Evolutionary conservation across 1,140 invertebrate genomes (phyloP), one percentile per base, ranked within the genome.

Genomic region (Hydropsyche tenuis): DNA sequence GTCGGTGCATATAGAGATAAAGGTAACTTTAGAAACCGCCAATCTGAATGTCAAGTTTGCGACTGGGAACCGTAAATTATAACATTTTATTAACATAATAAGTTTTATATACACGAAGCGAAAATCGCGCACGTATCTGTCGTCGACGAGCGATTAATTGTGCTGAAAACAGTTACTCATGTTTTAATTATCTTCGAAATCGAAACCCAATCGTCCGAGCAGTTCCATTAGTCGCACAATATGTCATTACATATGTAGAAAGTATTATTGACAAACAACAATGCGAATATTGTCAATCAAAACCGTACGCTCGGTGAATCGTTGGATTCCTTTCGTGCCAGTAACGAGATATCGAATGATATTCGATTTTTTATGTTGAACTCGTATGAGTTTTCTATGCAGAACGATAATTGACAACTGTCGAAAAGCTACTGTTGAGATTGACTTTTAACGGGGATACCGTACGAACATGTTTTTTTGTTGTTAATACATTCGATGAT

Each of bases 101-200:
- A 37, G n/a, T n/a, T n/a, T n/a, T n/a, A n/a, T 4, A 37, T 4
- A 37, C 9, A 37, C 30, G 9, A 9, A 37, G 3, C 3, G 30
- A 37, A 9, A 37, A 37, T 37, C 30, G 30, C 3, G 9, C 30
- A 37, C 30, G 30, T 37, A 37, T 37, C 30, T 37, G 9, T 37
- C 30, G 3, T 4, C 14, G 46, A 20, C 18, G 18, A 18, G 16
- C 48, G 20, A 53, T 53, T 53, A 53, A 53, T 53, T 18, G 48
- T 18, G 18, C 48, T 9, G 30, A 20, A 53, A 1, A 53, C 18
- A 53, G 48, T 18, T 37, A 53, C 48, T 18, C 48, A 20, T 53
- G 48, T 53, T 53, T 53, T 16, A 53, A 53, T 53, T 53, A 53
- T 53, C 48, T 53, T n/a, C 56, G 56, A 25, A 37, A 37, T 60